Conservation (phyloP, 2,113 vertebrate genomes). For the Nycticebus coucang region DNA sequence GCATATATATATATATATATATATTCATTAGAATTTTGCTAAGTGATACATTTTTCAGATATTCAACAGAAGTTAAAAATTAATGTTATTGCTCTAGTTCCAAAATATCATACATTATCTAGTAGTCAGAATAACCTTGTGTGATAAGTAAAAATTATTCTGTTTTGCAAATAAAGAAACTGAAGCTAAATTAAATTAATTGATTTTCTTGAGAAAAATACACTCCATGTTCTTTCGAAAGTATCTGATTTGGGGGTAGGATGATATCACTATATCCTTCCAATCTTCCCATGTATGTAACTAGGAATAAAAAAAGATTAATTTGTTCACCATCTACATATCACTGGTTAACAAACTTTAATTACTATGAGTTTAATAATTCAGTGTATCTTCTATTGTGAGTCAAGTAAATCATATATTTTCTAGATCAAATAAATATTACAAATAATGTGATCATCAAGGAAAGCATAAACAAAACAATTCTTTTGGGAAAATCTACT, state of each 20-base stretch:
- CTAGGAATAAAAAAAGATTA: not conserved
- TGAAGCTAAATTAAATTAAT: slow-evolving; percentile 21
- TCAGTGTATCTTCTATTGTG: not conserved
- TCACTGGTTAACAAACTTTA: not conserved
- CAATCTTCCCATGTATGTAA: not conserved
- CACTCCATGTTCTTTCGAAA: not conserved
- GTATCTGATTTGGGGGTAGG: not conserved
- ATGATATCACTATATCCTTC: not conserved
- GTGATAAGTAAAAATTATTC: not conserved
- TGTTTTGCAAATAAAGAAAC: slow-evolving; percentile 22
- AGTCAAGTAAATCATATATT: slow-evolving; percentile 41
- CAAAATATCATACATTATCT: not conserved
- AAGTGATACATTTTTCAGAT: slow-evolving; percentile 6
- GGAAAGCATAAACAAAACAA: not conserved
- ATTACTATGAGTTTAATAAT: not conserved
- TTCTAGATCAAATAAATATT: slow-evolving; percentile 36
- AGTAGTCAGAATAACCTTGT: not conserved
- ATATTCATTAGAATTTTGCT: not conserved
- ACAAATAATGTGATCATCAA: not conserved
- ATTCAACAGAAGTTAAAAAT: not conserved
- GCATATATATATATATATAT: not conserved
- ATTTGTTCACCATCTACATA: not conserved
- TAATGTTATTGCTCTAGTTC: not conserved
- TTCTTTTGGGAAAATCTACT: not conserved
- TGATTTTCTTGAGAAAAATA: not conserved